Conservation (phyloP, 2,113 vertebrate species). For the Ahaetulla prasina region DNA sequence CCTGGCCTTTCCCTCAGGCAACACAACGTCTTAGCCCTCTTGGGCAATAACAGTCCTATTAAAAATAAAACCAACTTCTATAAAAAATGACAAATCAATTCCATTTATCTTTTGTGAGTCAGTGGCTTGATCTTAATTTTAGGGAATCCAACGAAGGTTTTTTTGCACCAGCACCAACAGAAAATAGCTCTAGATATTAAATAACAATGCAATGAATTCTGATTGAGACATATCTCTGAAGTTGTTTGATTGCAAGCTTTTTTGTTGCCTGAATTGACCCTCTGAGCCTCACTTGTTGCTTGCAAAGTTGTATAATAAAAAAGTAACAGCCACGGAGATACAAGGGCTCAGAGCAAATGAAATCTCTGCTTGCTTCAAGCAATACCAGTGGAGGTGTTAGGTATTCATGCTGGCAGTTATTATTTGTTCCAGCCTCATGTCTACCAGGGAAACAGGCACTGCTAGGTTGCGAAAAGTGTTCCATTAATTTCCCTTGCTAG, state of each 20-base stretch:
- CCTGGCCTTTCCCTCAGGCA: not conserved
- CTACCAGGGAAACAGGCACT: not conserved
- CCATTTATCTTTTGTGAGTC: not conserved
- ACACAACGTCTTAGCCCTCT: not conserved
- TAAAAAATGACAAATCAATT: not conserved
- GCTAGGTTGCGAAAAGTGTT: not conserved
- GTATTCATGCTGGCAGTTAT: not conserved
- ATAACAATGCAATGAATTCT: not conserved
- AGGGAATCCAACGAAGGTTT: not conserved
- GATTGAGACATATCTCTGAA: not conserved
- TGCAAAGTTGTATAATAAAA: not conserved
- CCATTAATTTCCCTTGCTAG: not conserved
- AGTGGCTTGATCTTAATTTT: not conserved
- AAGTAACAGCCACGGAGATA: not conserved
- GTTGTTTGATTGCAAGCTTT: not conserved
- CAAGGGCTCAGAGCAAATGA: constrained; percentile 2
- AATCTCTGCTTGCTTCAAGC: not conserved
- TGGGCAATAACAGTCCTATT: not conserved
- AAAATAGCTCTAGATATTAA: not conserved
- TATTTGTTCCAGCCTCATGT: not conserved
- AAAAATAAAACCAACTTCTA: not conserved
- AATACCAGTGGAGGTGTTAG: not conserved
- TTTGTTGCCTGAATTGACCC: not conserved
- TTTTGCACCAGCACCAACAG: not conserved
- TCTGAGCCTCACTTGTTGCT: not conserved